phyloP scores from a whole-genome alignment of 2,888 invertebrate species.

The Chydorus sphaericus region DNA sequence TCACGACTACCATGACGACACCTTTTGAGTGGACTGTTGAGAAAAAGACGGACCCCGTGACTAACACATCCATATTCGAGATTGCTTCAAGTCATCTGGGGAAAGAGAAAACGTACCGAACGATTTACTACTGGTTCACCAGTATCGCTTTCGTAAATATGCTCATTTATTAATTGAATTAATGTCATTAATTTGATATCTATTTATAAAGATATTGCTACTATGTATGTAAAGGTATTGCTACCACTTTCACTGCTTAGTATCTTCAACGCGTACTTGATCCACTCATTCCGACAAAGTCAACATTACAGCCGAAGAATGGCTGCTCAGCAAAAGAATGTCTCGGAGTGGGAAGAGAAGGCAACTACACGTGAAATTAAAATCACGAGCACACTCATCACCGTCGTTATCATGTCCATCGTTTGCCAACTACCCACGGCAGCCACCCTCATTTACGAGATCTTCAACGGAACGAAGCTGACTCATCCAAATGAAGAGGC shows the following conservation, averaged over 20 bases:
- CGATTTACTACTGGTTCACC: slow-evolving; percentile 49
- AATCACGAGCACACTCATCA: slow-evolving; percentile 61
- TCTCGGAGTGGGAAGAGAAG: neutral
- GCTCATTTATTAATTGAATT: no score
- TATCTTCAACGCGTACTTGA: slow-evolving; percentile 55
- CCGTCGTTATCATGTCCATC: no score
- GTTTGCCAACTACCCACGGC: no score
- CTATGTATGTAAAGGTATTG: no score
- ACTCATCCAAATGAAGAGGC: no score
- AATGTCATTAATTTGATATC: no score
- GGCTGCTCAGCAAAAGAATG: slow-evolving; percentile 33
- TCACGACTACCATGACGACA: slow-evolving; percentile 44
- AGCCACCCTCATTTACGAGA: no score
- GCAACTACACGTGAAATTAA: slow-evolving; percentile 42
- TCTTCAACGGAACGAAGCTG: no score
- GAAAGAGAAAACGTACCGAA: slow-evolving; percentile 36
- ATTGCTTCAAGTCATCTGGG: slow-evolving; percentile 31
- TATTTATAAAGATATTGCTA: no score
- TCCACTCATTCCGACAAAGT: slow-evolving; percentile 44
- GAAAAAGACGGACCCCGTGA: slow-evolving; percentile 19
- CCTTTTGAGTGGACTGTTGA: slow-evolving; percentile 47
- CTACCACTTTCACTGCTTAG: slow-evolving; percentile 50
- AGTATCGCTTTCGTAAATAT: slow-evolving; percentile 41
- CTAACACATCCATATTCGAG: neutral
- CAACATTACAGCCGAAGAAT: slow-evolving; percentile 38